These are phyloP conservation scores for Delia radicum DNA, from an alignment of 1,140 invertebrate genomes.

Conservation along the genomic window DNA sequence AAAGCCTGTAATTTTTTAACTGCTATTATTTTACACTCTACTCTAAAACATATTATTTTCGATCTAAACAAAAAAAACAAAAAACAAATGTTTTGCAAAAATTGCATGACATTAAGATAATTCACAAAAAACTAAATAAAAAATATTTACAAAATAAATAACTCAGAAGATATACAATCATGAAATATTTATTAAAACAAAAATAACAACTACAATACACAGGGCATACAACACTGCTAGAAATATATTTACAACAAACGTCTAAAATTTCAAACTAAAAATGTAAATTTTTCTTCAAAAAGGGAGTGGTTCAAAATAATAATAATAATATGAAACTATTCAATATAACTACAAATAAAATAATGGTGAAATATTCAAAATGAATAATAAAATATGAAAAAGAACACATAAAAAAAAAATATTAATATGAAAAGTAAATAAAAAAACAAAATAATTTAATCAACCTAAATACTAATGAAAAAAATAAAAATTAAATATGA, in stretches of 20 bases:
- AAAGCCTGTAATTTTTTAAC: no score
- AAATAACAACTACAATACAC: not conserved
- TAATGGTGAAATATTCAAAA: not conserved
- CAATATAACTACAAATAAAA: not conserved
- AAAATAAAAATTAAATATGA: not conserved
- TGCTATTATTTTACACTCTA: no score
- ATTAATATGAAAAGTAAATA: not conserved
- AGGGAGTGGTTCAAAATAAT: slow-evolving; percentile 8
- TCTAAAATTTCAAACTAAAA: slow-evolving; percentile 19
- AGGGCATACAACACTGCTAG: not conserved
- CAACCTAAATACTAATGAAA: not conserved
- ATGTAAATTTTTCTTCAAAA: slow-evolving; percentile 7
- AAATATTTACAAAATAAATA: not conserved
- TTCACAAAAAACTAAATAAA: no score
- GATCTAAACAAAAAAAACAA: no score
- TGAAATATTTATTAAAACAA: not conserved
- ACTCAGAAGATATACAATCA: not conserved
- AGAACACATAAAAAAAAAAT: not conserved
- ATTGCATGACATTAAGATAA: no score
- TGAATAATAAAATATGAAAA: not conserved
- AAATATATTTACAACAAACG: slow-evolving; percentile 1
- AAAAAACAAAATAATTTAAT: slow-evolving; percentile 3
- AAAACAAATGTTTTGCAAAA: no score
- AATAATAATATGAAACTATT: not conserved
- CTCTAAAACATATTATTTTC: no score